Base-by-base conservation (phyloP, 2,797 vertebrate species). In the Scarus forsteni region DNA sequence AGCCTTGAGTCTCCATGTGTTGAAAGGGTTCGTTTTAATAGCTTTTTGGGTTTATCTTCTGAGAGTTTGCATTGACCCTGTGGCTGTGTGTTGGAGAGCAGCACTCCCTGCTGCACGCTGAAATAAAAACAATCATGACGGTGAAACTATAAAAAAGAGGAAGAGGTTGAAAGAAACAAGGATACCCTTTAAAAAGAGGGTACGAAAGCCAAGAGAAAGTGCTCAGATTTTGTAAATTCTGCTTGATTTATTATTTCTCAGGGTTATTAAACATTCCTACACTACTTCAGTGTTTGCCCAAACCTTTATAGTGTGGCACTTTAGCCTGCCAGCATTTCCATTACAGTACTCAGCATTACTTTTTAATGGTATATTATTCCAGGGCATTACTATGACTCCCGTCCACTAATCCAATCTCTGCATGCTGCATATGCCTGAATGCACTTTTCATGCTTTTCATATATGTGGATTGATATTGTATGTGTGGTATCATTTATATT, bases 11-110 rank as follows among this genome's bases (percentile, higher is more conserved):
- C 69, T 74, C 61, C 44, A 42, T 36, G 35, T 66, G 70, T 50
- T 77, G 73, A 85, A 86, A 80, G 46, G 55, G 45, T 70, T 83
- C 69, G 53, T 84, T 85, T 81, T 70, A 91, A 85, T 81, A 70
- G 66, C 57, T 78, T 87, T 87, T 75, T 55, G 53, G 75, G 55
- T 83, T 84, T 64, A 57, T 81, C 60, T 77, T 43, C 71, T 61
- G 45, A 63, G 67, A 73, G 53, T 77, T 66, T 68, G 63, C 71
- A 27, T 73, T 78, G 83, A 81, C 75, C 74, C 57, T 68, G 64
- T 70, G 60, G 19, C 49, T 74, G 48, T 80, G 67, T 77, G 10
- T 56, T 66, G 52, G 71, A 81, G 48, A 66, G 54, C 54, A 59
- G 79, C 44, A 60, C 53, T 75, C 61, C 68, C 70, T 70, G 66